These are phyloP conservation scores for Tachypleus tridentatus DNA, from an alignment of 1,140 invertebrate species.

Conservation along the genomic window DNA sequence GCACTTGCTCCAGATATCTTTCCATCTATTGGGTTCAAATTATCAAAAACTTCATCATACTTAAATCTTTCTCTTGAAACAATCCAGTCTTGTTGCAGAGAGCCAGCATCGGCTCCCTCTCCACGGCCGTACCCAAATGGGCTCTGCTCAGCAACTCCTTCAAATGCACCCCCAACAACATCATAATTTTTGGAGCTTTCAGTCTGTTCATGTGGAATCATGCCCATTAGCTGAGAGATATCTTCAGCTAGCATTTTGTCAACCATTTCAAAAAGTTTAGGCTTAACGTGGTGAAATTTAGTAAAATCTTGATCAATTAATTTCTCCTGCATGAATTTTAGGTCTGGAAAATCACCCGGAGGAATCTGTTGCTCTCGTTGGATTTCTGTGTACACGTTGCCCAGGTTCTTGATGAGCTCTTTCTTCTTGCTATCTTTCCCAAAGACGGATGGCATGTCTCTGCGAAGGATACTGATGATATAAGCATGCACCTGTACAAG, in stretches of 20 bases:
- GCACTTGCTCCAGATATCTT: constrained; percentile 84
- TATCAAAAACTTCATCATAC: constrained; percentile 79
- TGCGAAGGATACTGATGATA: constrained; percentile 44
- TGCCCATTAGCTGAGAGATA: constrained; percentile 85
- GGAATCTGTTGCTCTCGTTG: constrained; percentile 41
- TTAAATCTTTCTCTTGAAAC: constrained; percentile 75
- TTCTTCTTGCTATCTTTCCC: constrained; percentile 50
- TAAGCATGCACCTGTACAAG: constrained; percentile 42
- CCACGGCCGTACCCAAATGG: constrained; percentile 86
- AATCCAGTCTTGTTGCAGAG: constrained; percentile 93
- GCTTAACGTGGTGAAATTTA: constrained; percentile 88
- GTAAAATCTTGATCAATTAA: constrained; percentile 87
- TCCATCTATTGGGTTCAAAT: constrained; percentile 74
- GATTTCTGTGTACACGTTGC: constrained; percentile 34
- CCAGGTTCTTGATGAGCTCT: constrained; percentile 43
- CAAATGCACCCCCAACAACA: constrained; percentile 26
- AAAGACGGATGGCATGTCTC: constrained; percentile 49
- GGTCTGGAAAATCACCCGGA: constrained; percentile 45
- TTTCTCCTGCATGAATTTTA: constrained; percentile 43
- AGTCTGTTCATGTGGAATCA: constrained; percentile 61
- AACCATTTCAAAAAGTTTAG: constrained; percentile 82
- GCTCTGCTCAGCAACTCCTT: constrained; percentile 13
- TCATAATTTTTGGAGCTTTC: constrained; percentile 9
- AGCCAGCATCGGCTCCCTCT: constrained; percentile 92
- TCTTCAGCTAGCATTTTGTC: constrained; percentile 94